Conservation (phyloP, 1,140 invertebrate species). For the Nasonia giraulti region DNA sequence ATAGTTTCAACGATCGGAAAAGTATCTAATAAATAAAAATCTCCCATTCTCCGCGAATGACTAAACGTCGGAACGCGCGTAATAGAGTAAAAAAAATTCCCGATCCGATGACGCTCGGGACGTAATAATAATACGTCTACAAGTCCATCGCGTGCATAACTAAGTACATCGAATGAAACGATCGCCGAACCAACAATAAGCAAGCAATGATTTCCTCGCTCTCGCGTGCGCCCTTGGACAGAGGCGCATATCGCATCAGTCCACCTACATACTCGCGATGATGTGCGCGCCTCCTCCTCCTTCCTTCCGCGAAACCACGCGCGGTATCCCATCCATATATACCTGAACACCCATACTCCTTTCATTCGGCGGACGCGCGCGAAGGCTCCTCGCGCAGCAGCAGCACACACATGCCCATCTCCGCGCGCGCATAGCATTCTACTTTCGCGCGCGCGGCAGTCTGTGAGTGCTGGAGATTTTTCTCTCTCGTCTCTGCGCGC, state of each 20-base stretch:
- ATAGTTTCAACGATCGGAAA: too few relatives aligned
- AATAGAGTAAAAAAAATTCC: too few relatives aligned
- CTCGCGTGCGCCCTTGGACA: background rate
- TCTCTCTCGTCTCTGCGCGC: background rate
- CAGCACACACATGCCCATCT: slow-evolving; percentile 6
- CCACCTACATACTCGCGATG: slow-evolving; percentile 47
- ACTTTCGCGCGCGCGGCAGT: slow-evolving; percentile 53
- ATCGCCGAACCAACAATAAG: background rate
- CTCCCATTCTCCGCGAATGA: too few relatives aligned
- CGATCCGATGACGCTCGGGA: too few relatives aligned
- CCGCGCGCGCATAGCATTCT: slow-evolving; percentile 30
- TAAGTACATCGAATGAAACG: background rate
- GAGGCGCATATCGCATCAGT: background rate
- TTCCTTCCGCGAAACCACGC: slow-evolving; percentile 16
- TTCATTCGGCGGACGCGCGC: background rate
- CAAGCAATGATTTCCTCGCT: background rate
- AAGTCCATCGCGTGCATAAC: too few relatives aligned
- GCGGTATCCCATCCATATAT: background rate
- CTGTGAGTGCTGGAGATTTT: background rate
- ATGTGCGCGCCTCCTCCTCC: slow-evolving; percentile 53
- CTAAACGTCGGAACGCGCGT: too few relatives aligned
- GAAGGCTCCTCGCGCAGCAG: background rate
- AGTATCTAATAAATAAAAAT: too few relatives aligned
- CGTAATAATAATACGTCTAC: too few relatives aligned
- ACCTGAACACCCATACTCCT: background rate